Conservation (phyloP, 1,140 invertebrate genomes). For the Pemphigus obesinymphae region DNA sequence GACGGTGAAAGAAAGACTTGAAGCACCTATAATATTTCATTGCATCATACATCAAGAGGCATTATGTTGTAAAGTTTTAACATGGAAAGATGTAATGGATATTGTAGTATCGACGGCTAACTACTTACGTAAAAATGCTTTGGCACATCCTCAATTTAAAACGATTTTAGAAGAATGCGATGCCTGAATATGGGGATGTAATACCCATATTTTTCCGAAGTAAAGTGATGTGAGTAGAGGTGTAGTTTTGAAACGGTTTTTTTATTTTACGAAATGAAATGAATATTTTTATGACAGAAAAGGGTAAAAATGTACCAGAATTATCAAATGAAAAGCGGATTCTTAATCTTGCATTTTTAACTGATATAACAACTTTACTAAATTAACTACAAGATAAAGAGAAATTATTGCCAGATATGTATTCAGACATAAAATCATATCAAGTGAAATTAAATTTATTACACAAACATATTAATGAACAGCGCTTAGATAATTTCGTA, state of each 20-base stretch:
- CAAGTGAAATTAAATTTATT: background rate
- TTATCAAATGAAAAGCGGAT: background rate
- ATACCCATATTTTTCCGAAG: background rate
- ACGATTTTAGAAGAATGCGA: background rate
- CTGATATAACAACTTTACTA: background rate
- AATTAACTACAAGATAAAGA: background rate
- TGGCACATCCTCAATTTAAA: background rate
- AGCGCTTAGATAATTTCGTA: background rate
- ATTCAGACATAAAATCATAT: too few relatives aligned
- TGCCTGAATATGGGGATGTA: background rate
- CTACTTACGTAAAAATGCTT: background rate
- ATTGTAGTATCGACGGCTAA: background rate
- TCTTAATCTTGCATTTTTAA: background rate
- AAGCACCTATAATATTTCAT: too few relatives aligned
- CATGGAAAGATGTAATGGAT: background rate
- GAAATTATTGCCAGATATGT: background rate
- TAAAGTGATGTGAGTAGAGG: background rate
- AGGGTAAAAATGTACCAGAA: background rate
- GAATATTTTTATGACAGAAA: background rate
- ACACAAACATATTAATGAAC: background rate
- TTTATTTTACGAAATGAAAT: background rate
- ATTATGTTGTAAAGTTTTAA: background rate
- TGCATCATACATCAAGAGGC: too few relatives aligned
- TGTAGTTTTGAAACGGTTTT: background rate
- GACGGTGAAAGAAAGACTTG: too few relatives aligned